phyloP scores from a whole-genome alignment of 2,888 invertebrate genomes.

The Agrilus cyanescens region DNA sequence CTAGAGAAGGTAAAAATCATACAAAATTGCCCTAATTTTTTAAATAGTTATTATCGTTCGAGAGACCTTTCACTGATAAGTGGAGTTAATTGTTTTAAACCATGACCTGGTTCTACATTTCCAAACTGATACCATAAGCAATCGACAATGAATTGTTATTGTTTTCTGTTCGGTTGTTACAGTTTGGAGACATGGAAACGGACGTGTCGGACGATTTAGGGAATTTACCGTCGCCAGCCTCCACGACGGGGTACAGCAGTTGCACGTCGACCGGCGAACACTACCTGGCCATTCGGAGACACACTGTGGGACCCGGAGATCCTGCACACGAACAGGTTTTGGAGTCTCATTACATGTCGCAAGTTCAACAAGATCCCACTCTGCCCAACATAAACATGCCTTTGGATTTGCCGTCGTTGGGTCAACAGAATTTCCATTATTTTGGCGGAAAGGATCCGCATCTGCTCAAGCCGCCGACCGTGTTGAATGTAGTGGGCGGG shows the following conservation, averaged over 20 bases:
- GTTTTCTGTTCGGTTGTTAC: slow-evolving; percentile 8
- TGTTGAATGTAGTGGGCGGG: slow-evolving; percentile 71
- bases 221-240: slow-evolving; percentile 25
- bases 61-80: not conserved
- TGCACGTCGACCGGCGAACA: slow-evolving; percentile 28
- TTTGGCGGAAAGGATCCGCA: slow-evolving; percentile 89
- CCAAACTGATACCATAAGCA: not conserved
- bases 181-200: slow-evolving; percentile 45
- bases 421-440: slow-evolving; percentile 72
- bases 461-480: slow-evolving; percentile 83
- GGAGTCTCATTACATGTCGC: slow-evolving; percentile 40
- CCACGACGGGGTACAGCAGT: slow-evolving; percentile 24
- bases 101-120: slow-evolving; percentile 21
- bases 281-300: slow-evolving; percentile 61
- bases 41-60: not conserved
- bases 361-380: slow-evolving; percentile 28
- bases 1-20: slow-evolving; percentile 44
- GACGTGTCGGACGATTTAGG: slow-evolving; percentile 29
- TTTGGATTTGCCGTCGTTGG: slow-evolving; percentile 69
- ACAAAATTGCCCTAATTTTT: not conserved
- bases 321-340: slow-evolving; percentile 67
- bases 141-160: not conserved
- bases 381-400: slow-evolving; percentile 75
- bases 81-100: not conserved
- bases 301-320: slow-evolving; percentile 90